Percentiles rank a stretch among this genome's conserved stretches.
These are phyloP conservation scores for Drosophila tani DNA, from an alignment of 1,140 invertebrate genomes.

Conservation along the genomic window DNA sequence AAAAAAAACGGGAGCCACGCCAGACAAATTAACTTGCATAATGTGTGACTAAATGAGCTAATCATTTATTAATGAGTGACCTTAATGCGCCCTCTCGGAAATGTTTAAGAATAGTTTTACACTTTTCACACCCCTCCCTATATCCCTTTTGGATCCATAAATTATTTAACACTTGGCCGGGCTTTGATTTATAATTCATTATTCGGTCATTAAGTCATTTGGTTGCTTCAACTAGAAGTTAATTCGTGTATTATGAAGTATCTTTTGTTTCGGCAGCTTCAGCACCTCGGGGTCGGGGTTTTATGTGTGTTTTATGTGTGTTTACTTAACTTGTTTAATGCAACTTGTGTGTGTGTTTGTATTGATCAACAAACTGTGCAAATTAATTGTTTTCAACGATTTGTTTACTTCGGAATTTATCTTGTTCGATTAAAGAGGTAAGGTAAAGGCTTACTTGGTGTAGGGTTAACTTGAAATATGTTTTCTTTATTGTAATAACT, in stretches of 20 bases:
- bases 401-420: no score
- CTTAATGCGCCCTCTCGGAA: background rate
- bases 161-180: background rate
- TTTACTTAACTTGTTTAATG: no score
- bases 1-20: no score
- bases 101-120: constrained; percentile 10
- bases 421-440: no score
- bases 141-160: background rate
- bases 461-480: no score
- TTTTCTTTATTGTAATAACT: no score
- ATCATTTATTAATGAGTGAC: constrained; percentile 8
- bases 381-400: no score
- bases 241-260: background rate
- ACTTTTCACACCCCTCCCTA: background rate
- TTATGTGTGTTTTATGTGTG: no score
- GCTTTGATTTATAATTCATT: constrained; percentile 21
- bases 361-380: no score
- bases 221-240: background rate
- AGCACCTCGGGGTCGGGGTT: no score
- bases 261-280: background rate
- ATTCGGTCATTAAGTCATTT: constrained; percentile 18
- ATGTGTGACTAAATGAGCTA: constrained; percentile 22
- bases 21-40: constrained; percentile 9
- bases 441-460: no score
- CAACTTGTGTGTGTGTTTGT: no score